Conservation (phyloP, 2,888 invertebrate genomes). For the Macaria notata region DNA sequence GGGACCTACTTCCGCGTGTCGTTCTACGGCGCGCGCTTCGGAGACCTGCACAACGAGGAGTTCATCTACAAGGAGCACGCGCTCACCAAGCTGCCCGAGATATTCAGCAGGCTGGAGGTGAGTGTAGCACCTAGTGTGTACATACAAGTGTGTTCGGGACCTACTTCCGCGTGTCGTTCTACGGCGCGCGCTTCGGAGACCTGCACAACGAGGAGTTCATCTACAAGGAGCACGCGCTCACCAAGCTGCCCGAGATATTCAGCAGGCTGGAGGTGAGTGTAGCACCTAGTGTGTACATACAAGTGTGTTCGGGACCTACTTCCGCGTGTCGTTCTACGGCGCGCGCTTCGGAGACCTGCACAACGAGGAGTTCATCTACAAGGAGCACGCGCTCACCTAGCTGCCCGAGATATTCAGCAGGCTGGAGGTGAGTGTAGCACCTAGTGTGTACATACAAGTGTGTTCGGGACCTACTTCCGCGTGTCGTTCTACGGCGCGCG, state of each 20-base stretch:
- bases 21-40: slow-evolving; percentile 97
- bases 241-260: slow-evolving; percentile 98
- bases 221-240: slow-evolving; percentile 98
- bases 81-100: slow-evolving; percentile 97
- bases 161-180: slow-evolving; percentile 99
- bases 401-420: slow-evolving; percentile 97
- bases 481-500: slow-evolving; percentile 98
- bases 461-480: slow-evolving; percentile 98
- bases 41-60: slow-evolving; percentile 96
- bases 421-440: not conserved
- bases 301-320: slow-evolving; percentile 99
- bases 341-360: slow-evolving; percentile 96
- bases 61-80: slow-evolving; percentile 99
- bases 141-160: slow-evolving; percentile 99
- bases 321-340: slow-evolving; percentile 98
- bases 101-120: no score
- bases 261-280: slow-evolving; percentile 91
- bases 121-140: no score
- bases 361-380: slow-evolving; percentile 97
- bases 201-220: slow-evolving; percentile 96
- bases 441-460: no score
- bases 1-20: slow-evolving; percentile 99
- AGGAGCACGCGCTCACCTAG: slow-evolving; percentile 98
- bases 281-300: no score
- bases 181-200: slow-evolving; percentile 97